phyloP scores from a whole-genome alignment of 2,888 invertebrate genomes.

The Torymus tubicola region DNA sequence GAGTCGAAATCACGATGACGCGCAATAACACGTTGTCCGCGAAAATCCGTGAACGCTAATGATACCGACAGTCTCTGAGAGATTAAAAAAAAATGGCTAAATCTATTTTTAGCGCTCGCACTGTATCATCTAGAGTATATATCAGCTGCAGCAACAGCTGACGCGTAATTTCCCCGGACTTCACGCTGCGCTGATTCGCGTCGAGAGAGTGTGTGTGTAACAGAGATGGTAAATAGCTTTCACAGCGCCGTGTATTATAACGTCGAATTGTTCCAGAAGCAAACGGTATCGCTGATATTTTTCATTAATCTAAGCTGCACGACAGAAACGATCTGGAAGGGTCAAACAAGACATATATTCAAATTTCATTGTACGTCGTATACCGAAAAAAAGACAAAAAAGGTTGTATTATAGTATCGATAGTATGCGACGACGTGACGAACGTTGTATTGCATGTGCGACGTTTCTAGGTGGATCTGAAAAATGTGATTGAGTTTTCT shows the following conservation, averaged over 20 bases:
- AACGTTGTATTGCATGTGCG: too few relatives aligned
- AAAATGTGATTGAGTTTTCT: too few relatives aligned
- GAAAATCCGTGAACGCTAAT: constrained; percentile 16
- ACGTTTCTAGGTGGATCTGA: too few relatives aligned
- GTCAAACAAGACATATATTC: too few relatives aligned
- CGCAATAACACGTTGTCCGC: not conserved
- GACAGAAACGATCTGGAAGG: too few relatives aligned
- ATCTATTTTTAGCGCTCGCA: constrained; percentile 9
- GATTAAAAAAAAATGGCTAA: not conserved
- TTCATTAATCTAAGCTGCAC: too few relatives aligned
- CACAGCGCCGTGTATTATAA: constrained; percentile 5
- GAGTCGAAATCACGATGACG: not conserved
- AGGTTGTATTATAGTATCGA: too few relatives aligned
- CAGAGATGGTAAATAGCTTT: constrained; percentile 44
- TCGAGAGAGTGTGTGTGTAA: not conserved
- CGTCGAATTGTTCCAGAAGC: constrained; percentile 20
- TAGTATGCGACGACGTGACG: too few relatives aligned
- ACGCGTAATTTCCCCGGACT: constrained; percentile 32
- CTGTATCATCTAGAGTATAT: constrained; percentile 38
- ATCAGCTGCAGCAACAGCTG: constrained; percentile 18
- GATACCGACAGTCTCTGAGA: not conserved
- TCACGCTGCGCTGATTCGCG: constrained; percentile 37
- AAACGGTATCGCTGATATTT: too few relatives aligned
- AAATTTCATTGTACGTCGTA: too few relatives aligned
- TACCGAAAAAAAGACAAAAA: too few relatives aligned